Evolutionary conservation across 92 coral and sea anemone genomes (phyloP), one percentile per base, ranked within the genome.

Genomic region (Phenganax subtilis): DNA sequence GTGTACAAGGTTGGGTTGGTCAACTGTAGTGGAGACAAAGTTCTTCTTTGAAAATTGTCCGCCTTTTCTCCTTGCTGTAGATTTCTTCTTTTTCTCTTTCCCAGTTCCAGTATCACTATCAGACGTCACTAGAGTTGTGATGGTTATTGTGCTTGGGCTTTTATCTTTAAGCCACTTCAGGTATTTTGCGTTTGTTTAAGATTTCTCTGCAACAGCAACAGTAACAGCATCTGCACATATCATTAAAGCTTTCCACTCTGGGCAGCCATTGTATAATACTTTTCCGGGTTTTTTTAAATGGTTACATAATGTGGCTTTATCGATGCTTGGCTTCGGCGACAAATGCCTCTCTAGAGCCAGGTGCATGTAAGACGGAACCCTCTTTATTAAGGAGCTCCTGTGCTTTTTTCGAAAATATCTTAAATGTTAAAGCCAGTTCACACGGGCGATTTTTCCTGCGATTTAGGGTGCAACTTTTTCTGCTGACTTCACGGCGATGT

Each of bases 181-280:
- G 57, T 66, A 85, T 15, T 27, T 61, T 29, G 53, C 12, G 37
- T 71, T 51, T 51, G 67, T 54, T 17, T 58, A 54, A 6, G 30
- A 31, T 69, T 79, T 80, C 60, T 85, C 85, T 0, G 73, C 88
- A 10, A 85, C 88, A 55, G 88, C 88, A 37, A 37, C 25, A 20
- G 25, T 20, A 15, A 85, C 80, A 55, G 72, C 71, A 71, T 80
- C 85, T 15, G 85, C 60, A 60, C 81, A 85, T n/a, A 85, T 1
- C 57, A 80, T 80, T 9, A 64, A 30, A 7, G 85, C 58, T 27
- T 69, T 37, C 81, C 81, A 80, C 53, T 56, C 75, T 10, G 60
- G 80, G 30, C 87, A 84, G 77, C 77, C 60, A 8, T 77, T 82
- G 70, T 84, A 84, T 29, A 63, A 11, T 12, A 70, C 51, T 59